A percentile compares a stretch with the other conserved stretches of the same genome.
phyloP scores from a whole-genome alignment of 2,888 invertebrate species.

The Nysson spinosus region DNA sequence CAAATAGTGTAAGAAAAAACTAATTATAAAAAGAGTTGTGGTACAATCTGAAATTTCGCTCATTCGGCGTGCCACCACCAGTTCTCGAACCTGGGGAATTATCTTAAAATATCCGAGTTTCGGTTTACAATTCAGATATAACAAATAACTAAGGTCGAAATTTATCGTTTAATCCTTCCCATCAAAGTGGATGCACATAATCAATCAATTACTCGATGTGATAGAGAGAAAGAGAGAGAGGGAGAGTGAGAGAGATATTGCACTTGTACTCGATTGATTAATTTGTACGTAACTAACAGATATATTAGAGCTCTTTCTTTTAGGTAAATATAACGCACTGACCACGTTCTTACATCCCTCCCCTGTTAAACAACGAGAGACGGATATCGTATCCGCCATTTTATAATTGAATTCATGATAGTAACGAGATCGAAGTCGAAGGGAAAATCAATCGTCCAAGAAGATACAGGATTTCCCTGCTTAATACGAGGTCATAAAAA shows the following conservation, averaged over 20 bases:
- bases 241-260: no score
- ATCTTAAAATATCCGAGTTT: background rate
- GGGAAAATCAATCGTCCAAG: constrained; percentile 8
- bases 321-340: constrained; percentile 10
- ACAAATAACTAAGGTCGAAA: background rate
- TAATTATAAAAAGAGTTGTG: background rate
- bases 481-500: no score
- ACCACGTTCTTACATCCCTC: constrained; percentile 42
- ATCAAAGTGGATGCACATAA: background rate
- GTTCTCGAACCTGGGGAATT: background rate
- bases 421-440: constrained; percentile 26
- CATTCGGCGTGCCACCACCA: background rate
- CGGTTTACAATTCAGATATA: background rate
- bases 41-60: background rate
- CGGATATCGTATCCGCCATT: constrained; percentile 18
- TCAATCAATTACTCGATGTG: no score
- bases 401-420: constrained; percentile 4
- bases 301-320: constrained; percentile 11
- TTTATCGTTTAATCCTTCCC: background rate
- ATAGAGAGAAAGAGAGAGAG: no score
- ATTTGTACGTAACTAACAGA: constrained; percentile 8
- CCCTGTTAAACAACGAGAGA: constrained; percentile 41
- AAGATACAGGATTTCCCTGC: no score
- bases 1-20: background rate
- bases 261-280: constrained; percentile 36